phyloP scores from a whole-genome alignment of 2,888 invertebrate species.

The Drosophila neonasuta region DNA sequence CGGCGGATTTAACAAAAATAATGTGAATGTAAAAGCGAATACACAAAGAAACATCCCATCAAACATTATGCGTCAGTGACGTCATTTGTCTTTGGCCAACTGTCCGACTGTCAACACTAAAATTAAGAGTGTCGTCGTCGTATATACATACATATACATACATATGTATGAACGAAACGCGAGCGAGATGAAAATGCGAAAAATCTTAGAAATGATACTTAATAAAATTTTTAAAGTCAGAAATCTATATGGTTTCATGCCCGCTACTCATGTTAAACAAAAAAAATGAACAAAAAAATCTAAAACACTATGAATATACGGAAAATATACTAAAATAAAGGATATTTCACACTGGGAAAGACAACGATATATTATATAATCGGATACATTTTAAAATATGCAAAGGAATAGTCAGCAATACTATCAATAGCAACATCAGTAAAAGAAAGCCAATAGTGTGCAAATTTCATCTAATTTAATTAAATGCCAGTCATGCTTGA shows the following conservation, averaged over 20 bases:
- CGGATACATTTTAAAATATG: conserved; percentile 4
- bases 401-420: conserved; percentile 29
- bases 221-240: background rate
- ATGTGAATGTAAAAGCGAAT: conserved; percentile 53
- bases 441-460: conserved; percentile 63
- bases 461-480: conserved; percentile 71
- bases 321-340: too few relatives aligned
- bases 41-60: conserved; percentile 56
- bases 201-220: too few relatives aligned
- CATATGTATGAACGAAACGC: too few relatives aligned
- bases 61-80: conserved; percentile 60
- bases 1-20: conserved; percentile 63
- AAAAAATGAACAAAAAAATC: too few relatives aligned
- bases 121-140: too few relatives aligned
- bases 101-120: conserved; percentile 49
- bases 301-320: too few relatives aligned
- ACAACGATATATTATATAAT: background rate
- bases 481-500: conserved; percentile 69
- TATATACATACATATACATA: too few relatives aligned
- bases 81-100: conserved; percentile 66
- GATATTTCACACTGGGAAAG: too few relatives aligned
- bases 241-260: background rate
- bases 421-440: conserved; percentile 19
- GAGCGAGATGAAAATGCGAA: too few relatives aligned
- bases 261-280: background rate